Evolutionary conservation across 2,888 invertebrate genomes (phyloP).

Genomic region (Pyrgus malvae): DNA sequence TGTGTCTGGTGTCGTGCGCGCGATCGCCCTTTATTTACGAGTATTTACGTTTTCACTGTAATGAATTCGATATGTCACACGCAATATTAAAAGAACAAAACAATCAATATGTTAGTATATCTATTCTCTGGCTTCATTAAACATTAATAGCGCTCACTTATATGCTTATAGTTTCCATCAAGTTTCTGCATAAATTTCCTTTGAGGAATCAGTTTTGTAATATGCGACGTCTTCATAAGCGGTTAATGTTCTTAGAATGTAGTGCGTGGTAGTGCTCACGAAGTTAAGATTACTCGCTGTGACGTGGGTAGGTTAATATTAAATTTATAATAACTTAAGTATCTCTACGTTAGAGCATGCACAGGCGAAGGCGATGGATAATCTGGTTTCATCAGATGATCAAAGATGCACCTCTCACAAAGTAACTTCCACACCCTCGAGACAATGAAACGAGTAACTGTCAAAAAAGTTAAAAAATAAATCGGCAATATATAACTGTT

Average conservation of each 20-base stretch:
- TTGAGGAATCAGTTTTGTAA: neutral
- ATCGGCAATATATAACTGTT: conserved; percentile 3
- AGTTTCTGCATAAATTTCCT: neutral
- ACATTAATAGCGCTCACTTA: neutral
- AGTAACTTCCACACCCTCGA: neutral
- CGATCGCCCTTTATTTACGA: neutral
- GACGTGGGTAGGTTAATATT: neutral
- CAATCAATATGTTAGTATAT: neutral
- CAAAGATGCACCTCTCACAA: neutral
- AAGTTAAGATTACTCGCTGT: neutral
- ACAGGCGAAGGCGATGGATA: neutral
- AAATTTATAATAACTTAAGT: conserved; percentile 4
- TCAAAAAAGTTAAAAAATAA: conserved; percentile 5
- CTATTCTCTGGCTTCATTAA: neutral
- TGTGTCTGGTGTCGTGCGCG: neutral
- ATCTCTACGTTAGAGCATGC: neutral
- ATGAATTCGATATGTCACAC: neutral
- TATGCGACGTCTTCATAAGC: neutral
- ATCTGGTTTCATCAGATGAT: neutral
- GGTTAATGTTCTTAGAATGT: neutral
- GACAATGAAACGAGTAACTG: neutral
- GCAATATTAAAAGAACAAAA: neutral
- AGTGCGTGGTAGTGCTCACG: neutral
- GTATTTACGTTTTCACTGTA: neutral
- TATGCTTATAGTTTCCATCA: neutral